These are phyloP conservation scores for Bombycilla garrulus DNA, from an alignment of 2,113 vertebrate species.

Conservation along the genomic window DNA sequence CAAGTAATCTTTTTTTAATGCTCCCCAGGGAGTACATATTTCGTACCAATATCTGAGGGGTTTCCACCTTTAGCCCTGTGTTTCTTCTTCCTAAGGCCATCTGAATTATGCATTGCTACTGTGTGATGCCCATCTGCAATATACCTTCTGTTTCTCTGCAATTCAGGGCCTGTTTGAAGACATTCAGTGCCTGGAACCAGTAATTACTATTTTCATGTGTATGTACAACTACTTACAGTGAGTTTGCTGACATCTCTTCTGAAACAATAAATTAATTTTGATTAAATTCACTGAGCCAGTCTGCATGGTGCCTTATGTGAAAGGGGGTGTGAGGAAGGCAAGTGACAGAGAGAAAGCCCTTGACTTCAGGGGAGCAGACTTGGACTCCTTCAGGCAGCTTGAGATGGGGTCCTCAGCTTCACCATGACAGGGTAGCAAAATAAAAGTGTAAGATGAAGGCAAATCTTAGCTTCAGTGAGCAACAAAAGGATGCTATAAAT, in stretches of 20 bases:
- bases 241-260: background rate
- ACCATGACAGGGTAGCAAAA: background rate
- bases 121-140: background rate
- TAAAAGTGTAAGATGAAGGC: background rate
- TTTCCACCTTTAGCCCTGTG: background rate
- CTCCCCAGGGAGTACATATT: background rate
- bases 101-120: background rate
- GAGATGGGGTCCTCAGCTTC: background rate
- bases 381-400: background rate
- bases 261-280: background rate
- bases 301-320: background rate
- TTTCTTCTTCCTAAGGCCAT: background rate
- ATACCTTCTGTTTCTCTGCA: background rate
- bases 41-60: background rate
- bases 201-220: background rate
- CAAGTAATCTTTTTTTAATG: background rate
- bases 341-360: background rate
- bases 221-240: background rate
- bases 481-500: background rate
- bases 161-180: background rate
- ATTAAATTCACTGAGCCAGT: background rate
- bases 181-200: background rate
- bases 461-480: background rate
- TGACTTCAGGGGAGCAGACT: background rate
- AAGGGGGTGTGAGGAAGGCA: background rate